These are phyloP conservation scores for Temnothorax rugatulus DNA, from an alignment of 2,888 invertebrate genomes.

Conservation along the genomic window DNA sequence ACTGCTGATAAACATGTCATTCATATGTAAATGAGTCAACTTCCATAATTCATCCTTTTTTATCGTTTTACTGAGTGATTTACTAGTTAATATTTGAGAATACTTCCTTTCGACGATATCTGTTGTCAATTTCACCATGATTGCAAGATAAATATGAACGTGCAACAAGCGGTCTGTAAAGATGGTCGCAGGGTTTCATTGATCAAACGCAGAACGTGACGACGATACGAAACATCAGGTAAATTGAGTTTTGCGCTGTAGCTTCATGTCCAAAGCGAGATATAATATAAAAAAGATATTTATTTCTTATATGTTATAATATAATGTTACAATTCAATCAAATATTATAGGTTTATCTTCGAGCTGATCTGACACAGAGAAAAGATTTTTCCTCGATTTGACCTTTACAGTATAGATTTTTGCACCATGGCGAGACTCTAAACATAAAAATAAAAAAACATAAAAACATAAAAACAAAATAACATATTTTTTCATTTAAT, in stretches of 20 bases:
- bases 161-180: neutral
- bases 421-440: slow-evolving; percentile 33
- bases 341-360: neutral
- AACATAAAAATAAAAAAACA: slow-evolving; percentile 25
- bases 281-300: neutral
- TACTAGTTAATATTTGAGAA: slow-evolving; percentile 75
- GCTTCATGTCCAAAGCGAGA: neutral
- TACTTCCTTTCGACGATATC: slow-evolving; percentile 79
- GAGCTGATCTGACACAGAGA: neutral
- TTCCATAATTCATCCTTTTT: slow-evolving; percentile 78
- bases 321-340: slow-evolving; percentile 6
- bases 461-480: neutral
- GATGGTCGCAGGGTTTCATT: slow-evolving; percentile 35
- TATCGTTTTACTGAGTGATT: slow-evolving; percentile 78
- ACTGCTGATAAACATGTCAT: slow-evolving; percentile 88
- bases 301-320: slow-evolving; percentile 3
- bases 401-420: neutral
- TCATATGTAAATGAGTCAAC: slow-evolving; percentile 87
- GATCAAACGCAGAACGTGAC: slow-evolving; percentile 66
- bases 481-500: neutral
- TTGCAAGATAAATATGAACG: slow-evolving; percentile 26
- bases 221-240: slow-evolving; percentile 25
- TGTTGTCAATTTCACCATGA: slow-evolving; percentile 81
- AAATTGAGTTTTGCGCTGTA: neutral
- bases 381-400: neutral